Percentiles rank a stretch among this genome's conserved stretches.
These are phyloP conservation scores for Burhinus oedicnemus DNA, from an alignment of 2,113 vertebrate species.

Conservation along the genomic window DNA sequence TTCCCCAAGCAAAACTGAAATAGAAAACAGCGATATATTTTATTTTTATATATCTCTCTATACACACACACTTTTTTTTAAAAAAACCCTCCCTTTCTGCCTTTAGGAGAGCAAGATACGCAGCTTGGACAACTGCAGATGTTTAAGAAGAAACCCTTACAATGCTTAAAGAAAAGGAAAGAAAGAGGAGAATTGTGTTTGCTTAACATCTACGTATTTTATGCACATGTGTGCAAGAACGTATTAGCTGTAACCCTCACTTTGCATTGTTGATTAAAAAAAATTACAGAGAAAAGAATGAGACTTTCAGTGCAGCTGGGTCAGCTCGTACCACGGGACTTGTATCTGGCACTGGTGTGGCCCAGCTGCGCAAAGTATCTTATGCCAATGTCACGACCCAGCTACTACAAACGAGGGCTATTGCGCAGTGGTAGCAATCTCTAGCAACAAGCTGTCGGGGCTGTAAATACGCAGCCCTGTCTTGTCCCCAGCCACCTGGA, in stretches of 20 bases:
- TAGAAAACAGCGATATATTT: background rate
- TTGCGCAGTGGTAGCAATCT: background rate
- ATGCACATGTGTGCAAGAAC: background rate
- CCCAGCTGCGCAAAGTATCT: constrained; percentile 54
- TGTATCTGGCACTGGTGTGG: background rate
- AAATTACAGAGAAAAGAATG: constrained; percentile 2
- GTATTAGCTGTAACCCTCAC: background rate
- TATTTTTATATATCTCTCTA: background rate
- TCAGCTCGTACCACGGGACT: constrained; percentile 45
- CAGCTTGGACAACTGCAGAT: background rate
- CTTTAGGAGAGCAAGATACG: background rate
- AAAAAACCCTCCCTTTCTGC: background rate
- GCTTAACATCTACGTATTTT: background rate
- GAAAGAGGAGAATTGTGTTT: constrained; percentile 3
- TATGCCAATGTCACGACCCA: constrained; percentile 43
- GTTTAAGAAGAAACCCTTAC: background rate
- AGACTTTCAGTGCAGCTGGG: constrained; percentile 64
- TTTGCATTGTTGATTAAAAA: background rate
- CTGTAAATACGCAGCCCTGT: constrained; percentile 24
- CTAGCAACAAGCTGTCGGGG: constrained; percentile 16
- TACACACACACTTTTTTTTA: background rate
- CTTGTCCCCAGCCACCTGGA: constrained; percentile 59
- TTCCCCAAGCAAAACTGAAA: constrained; percentile 15
- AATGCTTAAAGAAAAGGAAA: background rate
- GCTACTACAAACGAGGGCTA: background rate